phyloP scores from a whole-genome alignment of 2,113 vertebrate species.

The Ptyas mucosa region DNA sequence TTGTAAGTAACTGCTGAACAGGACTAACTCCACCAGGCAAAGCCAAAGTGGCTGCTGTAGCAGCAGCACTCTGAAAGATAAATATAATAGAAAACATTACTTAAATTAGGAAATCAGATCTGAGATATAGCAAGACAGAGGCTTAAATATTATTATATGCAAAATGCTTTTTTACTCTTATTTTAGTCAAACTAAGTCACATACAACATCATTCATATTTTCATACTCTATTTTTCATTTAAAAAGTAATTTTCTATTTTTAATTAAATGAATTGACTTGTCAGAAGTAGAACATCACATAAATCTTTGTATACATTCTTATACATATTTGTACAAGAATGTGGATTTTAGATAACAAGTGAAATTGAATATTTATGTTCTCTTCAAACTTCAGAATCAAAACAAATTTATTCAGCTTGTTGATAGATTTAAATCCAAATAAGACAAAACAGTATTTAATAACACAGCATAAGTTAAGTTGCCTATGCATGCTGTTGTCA shows the following conservation, averaged over 20 bases:
- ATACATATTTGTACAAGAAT: neutral
- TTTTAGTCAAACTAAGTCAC: neutral
- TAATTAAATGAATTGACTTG: neutral
- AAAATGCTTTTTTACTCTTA: neutral
- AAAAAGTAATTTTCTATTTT: neutral
- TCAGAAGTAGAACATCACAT: neutral
- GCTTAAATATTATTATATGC: neutral
- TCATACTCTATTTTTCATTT: neutral
- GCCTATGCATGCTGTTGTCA: neutral
- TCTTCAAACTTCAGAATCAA: neutral
- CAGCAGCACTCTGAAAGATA: conserved; percentile 88
- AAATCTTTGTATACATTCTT: neutral
- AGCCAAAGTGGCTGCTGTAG: conserved; percentile 92
- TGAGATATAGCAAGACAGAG: neutral
- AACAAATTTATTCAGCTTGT: neutral
- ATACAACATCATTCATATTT: neutral
- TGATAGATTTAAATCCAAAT: neutral
- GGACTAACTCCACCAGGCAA: conserved; percentile 89
- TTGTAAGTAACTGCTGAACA: conserved; percentile 92
- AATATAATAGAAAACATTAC: neutral
- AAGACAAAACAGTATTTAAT: neutral
- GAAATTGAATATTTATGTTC: neutral
- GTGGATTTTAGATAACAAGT: neutral
- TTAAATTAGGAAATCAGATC: neutral
- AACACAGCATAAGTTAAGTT: neutral